These are phyloP conservation scores for Mustelus asterias DNA, from an alignment of 2,113 vertebrate genomes.

Conservation along the genomic window DNA sequence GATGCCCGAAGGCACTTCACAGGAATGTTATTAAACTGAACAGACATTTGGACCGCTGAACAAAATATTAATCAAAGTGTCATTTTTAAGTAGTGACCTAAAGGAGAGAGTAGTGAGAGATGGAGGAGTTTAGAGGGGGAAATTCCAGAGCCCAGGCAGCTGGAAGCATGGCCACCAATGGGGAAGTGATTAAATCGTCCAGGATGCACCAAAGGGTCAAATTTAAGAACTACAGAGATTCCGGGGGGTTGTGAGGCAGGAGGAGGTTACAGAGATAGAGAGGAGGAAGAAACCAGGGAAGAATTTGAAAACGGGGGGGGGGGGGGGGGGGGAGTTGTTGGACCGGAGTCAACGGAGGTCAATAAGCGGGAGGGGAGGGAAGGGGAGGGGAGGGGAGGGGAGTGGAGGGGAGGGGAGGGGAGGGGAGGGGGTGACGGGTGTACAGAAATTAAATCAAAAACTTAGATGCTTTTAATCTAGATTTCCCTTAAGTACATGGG, in stretches of 20 bases:
- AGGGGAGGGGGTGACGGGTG: not conserved
- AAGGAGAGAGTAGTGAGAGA: not conserved
- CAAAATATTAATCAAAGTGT: not conserved
- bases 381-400: no score
- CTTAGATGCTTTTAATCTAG: not conserved
- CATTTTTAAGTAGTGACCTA: not conserved
- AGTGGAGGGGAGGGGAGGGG: no score
- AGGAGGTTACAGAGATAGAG: not conserved
- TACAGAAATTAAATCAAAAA: not conserved
- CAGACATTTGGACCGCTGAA: not conserved
- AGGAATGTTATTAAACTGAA: not conserved
- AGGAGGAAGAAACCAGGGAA: not conserved
- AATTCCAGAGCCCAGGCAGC: not conserved
- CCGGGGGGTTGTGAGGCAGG: not conserved
- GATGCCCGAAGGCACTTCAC: not conserved
- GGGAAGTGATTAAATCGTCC: not conserved
- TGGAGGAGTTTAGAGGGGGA: not conserved
- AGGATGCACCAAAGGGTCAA: not conserved
- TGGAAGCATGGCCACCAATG: not conserved
- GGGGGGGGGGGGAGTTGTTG: no score
- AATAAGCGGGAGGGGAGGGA: not conserved
- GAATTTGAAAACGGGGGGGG: not conserved
- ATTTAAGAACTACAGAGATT: not conserved
- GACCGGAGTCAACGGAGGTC: not conserved
- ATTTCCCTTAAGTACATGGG: not conserved